Base-by-base conservation (phyloP, 2,113 vertebrate species). In the Plestiodon gilberti region DNA sequence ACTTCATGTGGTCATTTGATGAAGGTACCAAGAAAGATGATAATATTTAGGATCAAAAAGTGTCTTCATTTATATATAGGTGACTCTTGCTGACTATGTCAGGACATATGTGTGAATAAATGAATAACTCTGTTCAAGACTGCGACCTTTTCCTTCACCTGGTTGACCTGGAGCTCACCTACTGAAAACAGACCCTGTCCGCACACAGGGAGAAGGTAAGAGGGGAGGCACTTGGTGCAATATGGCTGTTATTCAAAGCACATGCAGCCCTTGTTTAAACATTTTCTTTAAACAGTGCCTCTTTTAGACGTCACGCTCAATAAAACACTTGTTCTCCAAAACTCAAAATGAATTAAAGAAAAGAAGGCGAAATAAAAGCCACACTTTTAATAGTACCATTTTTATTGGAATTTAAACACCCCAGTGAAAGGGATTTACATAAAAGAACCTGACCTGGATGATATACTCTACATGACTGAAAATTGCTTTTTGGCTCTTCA, bases 371-470 rank as follows among this genome's bases (percentile, higher is more conserved):
- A 95, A 94, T 93, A 94, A 96, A 96, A 94, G 18, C 82, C 87
- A 91, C 71, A 89, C 20, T 88, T 93, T 94, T 95, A 93, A 95
- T 91, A 92, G 90, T 90, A 93, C 95, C 18, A 40, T 89, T 96
- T 96, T 95, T 95, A 95, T 94, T 95, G 94, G 94, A 96, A 96
- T 96, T 94, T 95, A 96, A 96, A 95, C 90, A 95, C 88, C 61
- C 88, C 90, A 94, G 92, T 94, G 94, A 94, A 96, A 95, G 93
- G 93, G 91, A 96, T 96, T 96, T 96, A 94, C 95, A 95, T 96
- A 92, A 93, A 95, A 95, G 91, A 94, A 94, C 95, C 94, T 95
- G 94, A 96, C 95, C 95, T 95, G 95, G 90, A 93, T 0, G 18
- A 90, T 95, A 93, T 85, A 94, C 85, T 82, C 86, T 93, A 95